Conservation (phyloP, 1,140 invertebrate genomes). For the Neodiprion lecontei region DNA sequence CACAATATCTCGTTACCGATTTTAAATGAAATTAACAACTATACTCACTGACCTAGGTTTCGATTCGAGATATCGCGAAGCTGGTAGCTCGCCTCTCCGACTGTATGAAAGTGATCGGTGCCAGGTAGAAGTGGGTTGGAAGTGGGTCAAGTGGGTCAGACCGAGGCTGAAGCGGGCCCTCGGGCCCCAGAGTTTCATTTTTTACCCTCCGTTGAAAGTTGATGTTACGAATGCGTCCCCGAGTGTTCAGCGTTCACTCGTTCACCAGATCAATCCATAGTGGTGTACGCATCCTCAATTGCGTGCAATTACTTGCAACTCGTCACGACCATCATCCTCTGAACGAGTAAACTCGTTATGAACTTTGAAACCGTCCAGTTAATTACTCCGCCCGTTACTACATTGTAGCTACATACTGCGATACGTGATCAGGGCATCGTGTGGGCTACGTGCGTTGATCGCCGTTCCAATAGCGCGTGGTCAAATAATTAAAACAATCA, state of each 20-base stretch:
- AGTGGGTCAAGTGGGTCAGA: slow-evolving; percentile 33
- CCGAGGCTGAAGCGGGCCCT: slow-evolving; percentile 34
- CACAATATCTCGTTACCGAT: slow-evolving; percentile 24
- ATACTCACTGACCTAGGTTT: slow-evolving; percentile 35
- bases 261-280: slow-evolving; percentile 24
- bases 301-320: slow-evolving; percentile 21
- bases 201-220: slow-evolving; percentile 23
- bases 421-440: too few relatives aligned
- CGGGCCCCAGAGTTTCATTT: slow-evolving; percentile 30
- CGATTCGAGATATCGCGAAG: slow-evolving; percentile 19
- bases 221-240: slow-evolving; percentile 7
- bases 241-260: slow-evolving; percentile 1
- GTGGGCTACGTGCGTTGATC: too few relatives aligned
- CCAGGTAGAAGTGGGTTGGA: slow-evolving; percentile 28
- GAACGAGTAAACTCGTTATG: too few relatives aligned
- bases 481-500: too few relatives aligned
- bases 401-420: too few relatives aligned
- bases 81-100: slow-evolving; percentile 11
- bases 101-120: slow-evolving; percentile 36
- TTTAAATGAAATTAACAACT: slow-evolving; percentile 16
- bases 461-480: too few relatives aligned
- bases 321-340: too few relatives aligned
- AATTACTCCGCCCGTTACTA: too few relatives aligned
- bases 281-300: slow-evolving; percentile 14
- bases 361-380: too few relatives aligned